Base-by-base conservation (phyloP, 2,113 vertebrate genomes). In the Hippocampus mohnikei region DNA sequence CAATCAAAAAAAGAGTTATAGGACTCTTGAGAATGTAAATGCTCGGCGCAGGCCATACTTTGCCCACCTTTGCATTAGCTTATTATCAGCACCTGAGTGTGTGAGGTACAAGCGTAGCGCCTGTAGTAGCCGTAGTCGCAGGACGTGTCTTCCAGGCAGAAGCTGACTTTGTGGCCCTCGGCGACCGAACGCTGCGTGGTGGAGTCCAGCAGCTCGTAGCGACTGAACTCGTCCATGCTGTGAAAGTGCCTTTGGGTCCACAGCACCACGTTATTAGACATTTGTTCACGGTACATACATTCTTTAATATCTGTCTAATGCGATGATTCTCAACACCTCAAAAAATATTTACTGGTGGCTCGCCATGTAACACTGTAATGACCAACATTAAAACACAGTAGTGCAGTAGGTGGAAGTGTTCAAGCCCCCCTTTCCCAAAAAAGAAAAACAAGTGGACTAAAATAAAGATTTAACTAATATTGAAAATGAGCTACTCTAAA, bases 151-250 rank as follows among this genome's bases (percentile, higher is more conserved):
- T 99, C 97, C 66, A 99, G 92, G 78, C 97, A 99, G 90, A 99
- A 99, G 77, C 97, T 99, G 62, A 96, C 97, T 89, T 98, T 99
- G 90, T 99, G 97, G 72, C 97, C 97, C 83, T 99, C 97, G 23
- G 97, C 97, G 84, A 98, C 94, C 62, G 94, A 94, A 27, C 91
- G 92, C 0, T 98, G 95, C 5, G 94, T 92, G 73, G 60, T 90
- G 25, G 95, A 88, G 66, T 98, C 96, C 82, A 98, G 79, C 78
- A 99, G 93, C 37, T 99, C 96, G 21, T 99, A 99, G 87, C 98
- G 96, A 82, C 96, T 99, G 89, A 99, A 99, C 87, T 98, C 96
- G 44, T 99, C 96, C 97, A 99, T 99, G 89, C 97, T 99, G 91
- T 99, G 97, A 77, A 90, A 99, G 85, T 99, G 97, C 79, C 97